These are phyloP conservation scores for Borostomias antarcticus DNA, from an alignment of 2,797 vertebrate species.

Conservation along the genomic window DNA sequence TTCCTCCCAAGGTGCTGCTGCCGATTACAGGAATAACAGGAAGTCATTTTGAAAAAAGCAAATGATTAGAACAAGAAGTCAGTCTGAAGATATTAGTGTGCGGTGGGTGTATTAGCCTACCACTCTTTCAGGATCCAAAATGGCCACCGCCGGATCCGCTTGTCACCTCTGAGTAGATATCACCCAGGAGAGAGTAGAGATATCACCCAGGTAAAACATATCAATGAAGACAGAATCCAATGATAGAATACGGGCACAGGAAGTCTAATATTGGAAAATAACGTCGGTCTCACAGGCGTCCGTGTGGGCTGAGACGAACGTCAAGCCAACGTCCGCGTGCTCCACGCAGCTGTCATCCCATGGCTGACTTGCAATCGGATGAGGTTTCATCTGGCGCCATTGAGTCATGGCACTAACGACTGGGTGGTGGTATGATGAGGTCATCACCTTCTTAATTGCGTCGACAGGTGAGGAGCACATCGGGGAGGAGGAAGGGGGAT, in stretches of 20 bases:
- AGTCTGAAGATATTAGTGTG: too few relatives aligned
- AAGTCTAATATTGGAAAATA: slow-evolving; percentile 1
- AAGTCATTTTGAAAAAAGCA: too few relatives aligned
- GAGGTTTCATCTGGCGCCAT: slow-evolving; percentile 14
- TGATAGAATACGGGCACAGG: not conserved
- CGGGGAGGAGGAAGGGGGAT: slow-evolving; percentile 1
- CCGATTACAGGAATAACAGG: too few relatives aligned
- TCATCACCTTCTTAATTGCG: slow-evolving; percentile 24
- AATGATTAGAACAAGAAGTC: too few relatives aligned
- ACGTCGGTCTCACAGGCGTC: slow-evolving; percentile 21
- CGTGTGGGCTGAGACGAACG: slow-evolving; percentile 1
- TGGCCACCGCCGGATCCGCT: too few relatives aligned
- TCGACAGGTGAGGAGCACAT: slow-evolving; percentile 12
- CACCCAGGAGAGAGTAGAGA: too few relatives aligned
- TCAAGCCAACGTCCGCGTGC: not conserved
- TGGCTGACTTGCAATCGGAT: not conserved
- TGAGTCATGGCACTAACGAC: slow-evolving; percentile 27
- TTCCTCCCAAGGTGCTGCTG: too few relatives aligned
- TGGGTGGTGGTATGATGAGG: slow-evolving; percentile 35
- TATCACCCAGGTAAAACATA: too few relatives aligned
- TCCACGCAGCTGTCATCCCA: not conserved
- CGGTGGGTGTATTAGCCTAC: too few relatives aligned
- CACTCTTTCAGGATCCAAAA: too few relatives aligned
- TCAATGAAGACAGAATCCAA: too few relatives aligned
- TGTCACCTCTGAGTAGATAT: too few relatives aligned